These are phyloP conservation scores for Acanthosepion esculentum DNA, from an alignment of 2,888 invertebrate species.

Conservation along the genomic window DNA sequence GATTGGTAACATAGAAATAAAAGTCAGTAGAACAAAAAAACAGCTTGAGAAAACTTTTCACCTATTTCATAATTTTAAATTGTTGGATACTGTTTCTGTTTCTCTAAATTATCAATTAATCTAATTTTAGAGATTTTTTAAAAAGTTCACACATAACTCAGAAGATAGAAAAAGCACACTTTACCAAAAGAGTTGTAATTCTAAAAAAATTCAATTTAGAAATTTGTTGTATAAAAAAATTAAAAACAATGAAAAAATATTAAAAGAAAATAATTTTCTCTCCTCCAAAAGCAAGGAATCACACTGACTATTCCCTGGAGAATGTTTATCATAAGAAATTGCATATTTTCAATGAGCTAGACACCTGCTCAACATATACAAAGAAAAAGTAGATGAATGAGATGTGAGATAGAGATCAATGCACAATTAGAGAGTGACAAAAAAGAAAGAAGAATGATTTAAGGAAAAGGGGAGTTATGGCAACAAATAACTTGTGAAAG, in stretches of 20 bases:
- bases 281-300: not conserved
- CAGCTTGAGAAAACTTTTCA: not conserved
- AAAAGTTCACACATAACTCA: fast-evolving
- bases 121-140: not conserved
- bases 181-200: not conserved
- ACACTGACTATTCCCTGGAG: not conserved
- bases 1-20: not conserved
- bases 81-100: not conserved
- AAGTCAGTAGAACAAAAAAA: not conserved
- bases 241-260: not conserved
- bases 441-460: not conserved
- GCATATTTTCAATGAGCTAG: not conserved
- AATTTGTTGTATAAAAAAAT: not conserved
- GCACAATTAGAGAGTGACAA: not conserved
- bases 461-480: not conserved
- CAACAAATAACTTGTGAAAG: not conserved
- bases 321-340: not conserved
- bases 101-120: not conserved
- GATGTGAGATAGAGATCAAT: not conserved
- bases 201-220: not conserved
- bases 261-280: not conserved
- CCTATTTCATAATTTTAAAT: not conserved
- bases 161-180: not conserved
- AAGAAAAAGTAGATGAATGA: not conserved
- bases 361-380: not conserved